These are phyloP conservation scores for Tachyglossus aculeatus DNA, from an alignment of 2,797 vertebrate species.

Conservation along the genomic window DNA sequence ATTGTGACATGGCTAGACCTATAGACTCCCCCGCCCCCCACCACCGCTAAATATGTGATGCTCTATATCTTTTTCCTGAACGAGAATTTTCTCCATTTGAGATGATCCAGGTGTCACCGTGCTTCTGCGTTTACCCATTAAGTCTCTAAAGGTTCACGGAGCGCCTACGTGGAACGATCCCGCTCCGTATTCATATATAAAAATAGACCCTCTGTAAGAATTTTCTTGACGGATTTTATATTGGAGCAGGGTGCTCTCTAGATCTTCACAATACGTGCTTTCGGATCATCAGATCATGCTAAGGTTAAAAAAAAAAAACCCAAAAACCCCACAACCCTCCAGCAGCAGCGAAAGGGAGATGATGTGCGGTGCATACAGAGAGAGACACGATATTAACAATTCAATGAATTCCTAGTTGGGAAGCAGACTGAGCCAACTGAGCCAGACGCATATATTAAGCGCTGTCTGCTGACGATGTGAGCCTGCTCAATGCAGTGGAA, in stretches of 20 bases:
- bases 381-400: slow-evolving; percentile 85
- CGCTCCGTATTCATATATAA: background rate
- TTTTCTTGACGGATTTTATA: slow-evolving; percentile 26
- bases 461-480: slow-evolving; percentile 89
- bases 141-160: no score
- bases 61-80: slow-evolving; percentile 7
- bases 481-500: slow-evolving; percentile 85
- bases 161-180: no score
- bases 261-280: slow-evolving; percentile 79
- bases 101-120: slow-evolving; percentile 3
- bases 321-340: slow-evolving; percentile 72
- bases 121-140: background rate
- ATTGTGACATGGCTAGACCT: no score
- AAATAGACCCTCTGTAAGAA: slow-evolving; percentile 2
- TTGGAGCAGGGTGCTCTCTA: slow-evolving; percentile 64
- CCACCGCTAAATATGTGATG: no score
- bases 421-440: slow-evolving; percentile 90
- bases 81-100: slow-evolving; percentile 9
- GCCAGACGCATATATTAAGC: slow-evolving; percentile 97
- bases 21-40: no score
- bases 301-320: slow-evolving; percentile 77
- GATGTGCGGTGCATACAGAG: slow-evolving; percentile 79
- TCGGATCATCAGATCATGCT: slow-evolving; percentile 85
- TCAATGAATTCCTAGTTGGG: slow-evolving; percentile 83
- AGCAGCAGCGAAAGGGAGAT: slow-evolving; percentile 83